Evolutionary conservation across 2,888 invertebrate genomes (phyloP).

Genomic region (Physocephala rufipes): DNA sequence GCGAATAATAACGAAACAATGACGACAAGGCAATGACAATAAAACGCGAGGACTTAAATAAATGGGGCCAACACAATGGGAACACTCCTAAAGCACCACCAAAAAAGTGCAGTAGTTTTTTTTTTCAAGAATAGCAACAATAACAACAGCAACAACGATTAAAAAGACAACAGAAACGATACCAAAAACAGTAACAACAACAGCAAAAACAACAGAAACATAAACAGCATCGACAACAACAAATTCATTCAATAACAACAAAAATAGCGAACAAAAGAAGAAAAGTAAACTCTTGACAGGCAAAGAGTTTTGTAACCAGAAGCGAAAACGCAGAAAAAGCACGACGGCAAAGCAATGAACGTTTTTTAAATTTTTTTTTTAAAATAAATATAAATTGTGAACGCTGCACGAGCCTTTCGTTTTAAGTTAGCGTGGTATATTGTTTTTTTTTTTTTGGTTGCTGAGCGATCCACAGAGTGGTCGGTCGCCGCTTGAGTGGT

Average conservation of each 20-base stretch:
- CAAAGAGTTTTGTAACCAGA: constrained; percentile 23
- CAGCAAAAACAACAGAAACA: constrained; percentile 46
- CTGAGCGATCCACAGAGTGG: too few relatives aligned
- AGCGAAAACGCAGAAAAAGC: constrained; percentile 18
- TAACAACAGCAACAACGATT: background rate
- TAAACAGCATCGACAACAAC: constrained; percentile 53
- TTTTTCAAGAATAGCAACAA: constrained; percentile 28
- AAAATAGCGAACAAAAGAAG: constrained; percentile 38
- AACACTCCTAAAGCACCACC: background rate
- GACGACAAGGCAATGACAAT: background rate
- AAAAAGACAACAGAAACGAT: background rate
- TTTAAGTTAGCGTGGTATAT: constrained; percentile 34
- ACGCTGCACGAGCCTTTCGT: constrained; percentile 31
- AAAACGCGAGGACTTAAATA: background rate
- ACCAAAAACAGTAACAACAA: constrained; percentile 37
- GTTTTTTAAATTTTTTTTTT: constrained; percentile 13
- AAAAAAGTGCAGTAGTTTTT: background rate
- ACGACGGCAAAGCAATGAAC: background rate
- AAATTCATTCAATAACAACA: constrained; percentile 36
- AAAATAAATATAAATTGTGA: constrained; percentile 32
- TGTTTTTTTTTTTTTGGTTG: constrained; percentile 24
- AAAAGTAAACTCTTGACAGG: constrained; percentile 29
- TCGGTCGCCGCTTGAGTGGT: constrained; percentile 56
- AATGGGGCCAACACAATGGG: background rate
- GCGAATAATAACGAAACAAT: constrained; percentile 13